phyloP scores from a whole-genome alignment of 64 coral and sea anemone genomes.

The Dendronephthya gigantea region DNA sequence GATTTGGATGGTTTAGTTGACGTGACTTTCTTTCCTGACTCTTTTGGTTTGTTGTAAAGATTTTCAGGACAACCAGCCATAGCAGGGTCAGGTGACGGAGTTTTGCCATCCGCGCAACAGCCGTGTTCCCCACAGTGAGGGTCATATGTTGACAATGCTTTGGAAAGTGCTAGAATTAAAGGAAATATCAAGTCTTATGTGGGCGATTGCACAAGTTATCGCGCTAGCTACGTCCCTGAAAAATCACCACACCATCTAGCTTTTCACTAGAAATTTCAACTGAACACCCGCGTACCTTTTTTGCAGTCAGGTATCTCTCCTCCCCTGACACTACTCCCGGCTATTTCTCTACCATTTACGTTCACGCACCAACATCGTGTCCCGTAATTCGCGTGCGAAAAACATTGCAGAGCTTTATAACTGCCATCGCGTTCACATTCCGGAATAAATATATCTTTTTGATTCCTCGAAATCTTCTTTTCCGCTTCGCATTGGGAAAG shows the following conservation, averaged over 20 bases:
- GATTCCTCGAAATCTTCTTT: constrained; percentile 53
- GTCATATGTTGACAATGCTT: neutral
- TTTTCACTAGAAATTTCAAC: too few species aligned
- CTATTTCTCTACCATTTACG: constrained; percentile 63
- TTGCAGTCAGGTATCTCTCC: constrained; percentile 18
- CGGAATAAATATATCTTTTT: constrained; percentile 66
- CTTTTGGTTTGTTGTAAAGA: neutral
- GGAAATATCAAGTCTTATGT: too few species aligned
- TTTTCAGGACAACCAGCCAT: neutral
- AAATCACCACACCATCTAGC: too few species aligned
- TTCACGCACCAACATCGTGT: constrained; percentile 89
- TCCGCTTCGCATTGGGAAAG: constrained; percentile 49
- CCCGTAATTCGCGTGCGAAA: constrained; percentile 41
- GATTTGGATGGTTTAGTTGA: neutral
- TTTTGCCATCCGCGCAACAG: neutral
- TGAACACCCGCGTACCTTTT: neutral
- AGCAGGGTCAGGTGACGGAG: neutral
- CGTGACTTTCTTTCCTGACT: neutral
- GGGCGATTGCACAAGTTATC: too few species aligned
- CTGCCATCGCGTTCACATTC: constrained; percentile 57
- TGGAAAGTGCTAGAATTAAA: neutral
- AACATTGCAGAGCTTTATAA: constrained; percentile 71
- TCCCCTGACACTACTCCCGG: constrained; percentile 42
- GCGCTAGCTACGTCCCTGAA: too few species aligned
- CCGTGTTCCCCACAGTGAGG: neutral